Evolutionary conservation across 1,140 invertebrate species (phyloP).

Genomic region (Dendrolimus kikuchii): DNA sequence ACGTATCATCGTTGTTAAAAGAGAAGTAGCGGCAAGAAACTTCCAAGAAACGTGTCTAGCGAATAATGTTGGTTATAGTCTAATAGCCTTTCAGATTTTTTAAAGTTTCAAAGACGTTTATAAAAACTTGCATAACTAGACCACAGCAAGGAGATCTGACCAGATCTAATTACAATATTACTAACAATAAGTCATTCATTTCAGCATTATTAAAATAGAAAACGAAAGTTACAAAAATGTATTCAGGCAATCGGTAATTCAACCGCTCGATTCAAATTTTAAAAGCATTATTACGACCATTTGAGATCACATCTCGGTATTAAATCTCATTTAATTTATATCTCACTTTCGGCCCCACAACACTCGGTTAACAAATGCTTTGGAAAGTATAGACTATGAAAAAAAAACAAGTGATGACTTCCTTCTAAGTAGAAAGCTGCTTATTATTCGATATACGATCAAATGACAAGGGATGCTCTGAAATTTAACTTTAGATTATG

Average conservation of each 20-base stretch:
- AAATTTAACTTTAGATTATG: not conserved
- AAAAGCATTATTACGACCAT: conserved; percentile 2
- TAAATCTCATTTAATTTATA: conserved; percentile 8
- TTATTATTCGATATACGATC: conserved; percentile 6
- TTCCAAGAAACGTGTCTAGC: too few relatives aligned
- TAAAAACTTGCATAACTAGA: too few relatives aligned
- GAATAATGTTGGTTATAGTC: too few relatives aligned
- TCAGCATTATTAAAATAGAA: too few relatives aligned
- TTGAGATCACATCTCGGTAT: conserved; percentile 7
- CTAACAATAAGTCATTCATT: not conserved
- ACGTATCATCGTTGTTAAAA: too few relatives aligned
- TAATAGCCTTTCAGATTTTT: too few relatives aligned
- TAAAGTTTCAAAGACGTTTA: too few relatives aligned
- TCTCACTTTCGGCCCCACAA: conserved; percentile 6
- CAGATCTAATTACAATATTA: not conserved
- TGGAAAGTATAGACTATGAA: conserved; percentile 13
- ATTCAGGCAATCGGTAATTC: too few relatives aligned
- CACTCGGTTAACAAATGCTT: conserved; percentile 6
- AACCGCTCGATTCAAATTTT: conserved; percentile 1
- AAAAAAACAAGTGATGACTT: conserved; percentile 22
- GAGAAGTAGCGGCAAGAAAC: too few relatives aligned
- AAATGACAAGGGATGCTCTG: conserved; percentile 13
- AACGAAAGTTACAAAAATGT: too few relatives aligned
- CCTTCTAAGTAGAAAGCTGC: conserved; percentile 24
- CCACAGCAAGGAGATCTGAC: not conserved